Percentiles rank a stretch among this genome's conserved stretches.
Evolutionary conservation across 2,888 invertebrate genomes (phyloP).

Genomic region (Drosophila mimetica): DNA sequence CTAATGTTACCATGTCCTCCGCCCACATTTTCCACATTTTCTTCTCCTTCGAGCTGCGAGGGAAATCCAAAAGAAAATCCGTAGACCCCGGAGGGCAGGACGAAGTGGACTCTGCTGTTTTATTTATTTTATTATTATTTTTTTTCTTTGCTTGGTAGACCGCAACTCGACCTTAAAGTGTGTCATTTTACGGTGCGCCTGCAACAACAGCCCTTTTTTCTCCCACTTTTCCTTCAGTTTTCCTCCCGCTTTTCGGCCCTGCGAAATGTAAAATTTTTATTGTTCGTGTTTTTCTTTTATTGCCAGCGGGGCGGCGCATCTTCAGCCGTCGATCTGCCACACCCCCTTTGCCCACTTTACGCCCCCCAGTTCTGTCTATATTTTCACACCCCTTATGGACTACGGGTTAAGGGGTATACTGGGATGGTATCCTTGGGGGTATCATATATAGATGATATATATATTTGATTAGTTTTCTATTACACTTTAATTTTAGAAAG

Average conservation of each 20-base stretch:
- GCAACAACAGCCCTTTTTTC: slow-evolving; percentile 3
- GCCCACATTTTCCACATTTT: slow-evolving; percentile 7
- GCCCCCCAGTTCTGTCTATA: not conserved
- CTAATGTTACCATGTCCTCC: slow-evolving; percentile 49
- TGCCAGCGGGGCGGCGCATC: slow-evolving; percentile 73
- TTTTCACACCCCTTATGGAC: not conserved
- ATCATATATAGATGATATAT: too few relatives aligned
- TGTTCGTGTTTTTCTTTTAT: slow-evolving; percentile 73
- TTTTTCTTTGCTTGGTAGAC: slow-evolving; percentile 48
- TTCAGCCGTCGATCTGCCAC: slow-evolving; percentile 41
- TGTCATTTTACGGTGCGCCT: slow-evolving; percentile 54
- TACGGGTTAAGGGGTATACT: not conserved
- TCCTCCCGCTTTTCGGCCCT: slow-evolving; percentile 45
- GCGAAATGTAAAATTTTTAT: slow-evolving; percentile 76
- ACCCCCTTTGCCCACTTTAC: slow-evolving; percentile 4
- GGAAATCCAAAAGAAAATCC: slow-evolving; percentile 8
- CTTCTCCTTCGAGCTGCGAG: not conserved
- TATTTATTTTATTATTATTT: slow-evolving; percentile 38
- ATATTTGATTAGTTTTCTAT: too few relatives aligned
- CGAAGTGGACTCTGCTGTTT: slow-evolving; percentile 26
- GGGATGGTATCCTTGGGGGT: too few relatives aligned
- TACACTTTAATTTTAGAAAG: too few relatives aligned
- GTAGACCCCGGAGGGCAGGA: slow-evolving; percentile 11
- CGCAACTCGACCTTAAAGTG: slow-evolving; percentile 64
- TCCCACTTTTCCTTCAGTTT: slow-evolving; percentile 35